Evolutionary conservation across 1,140 invertebrate species (phyloP).

Genomic region (Galendromus occidentalis): DNA sequence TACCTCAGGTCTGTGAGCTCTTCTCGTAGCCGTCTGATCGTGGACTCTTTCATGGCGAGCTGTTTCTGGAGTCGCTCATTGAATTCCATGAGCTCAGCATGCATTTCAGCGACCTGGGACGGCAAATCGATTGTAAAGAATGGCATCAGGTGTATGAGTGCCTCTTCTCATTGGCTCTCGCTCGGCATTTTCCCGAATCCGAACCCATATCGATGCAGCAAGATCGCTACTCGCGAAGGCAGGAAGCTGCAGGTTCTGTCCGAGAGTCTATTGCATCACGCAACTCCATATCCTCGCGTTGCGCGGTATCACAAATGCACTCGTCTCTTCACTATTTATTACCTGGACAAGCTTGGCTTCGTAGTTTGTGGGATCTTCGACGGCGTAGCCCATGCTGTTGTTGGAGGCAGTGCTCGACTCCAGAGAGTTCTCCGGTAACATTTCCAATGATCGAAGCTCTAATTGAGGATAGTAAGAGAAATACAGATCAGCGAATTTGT

Average conservation of each 20-base stretch:
- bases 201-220: too few species aligned
- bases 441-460: conserved; percentile 10
- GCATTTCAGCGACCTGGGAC: conserved; percentile 71
- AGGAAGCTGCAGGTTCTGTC: too few species aligned
- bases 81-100: conserved; percentile 82
- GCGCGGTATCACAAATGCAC: conserved; percentile 4
- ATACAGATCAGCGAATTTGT: too few species aligned
- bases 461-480: background rate
- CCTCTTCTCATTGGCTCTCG: too few species aligned
- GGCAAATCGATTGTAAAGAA: too few species aligned
- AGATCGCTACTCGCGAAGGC: too few species aligned
- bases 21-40: conserved; percentile 39
- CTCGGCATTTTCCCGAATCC: too few species aligned
- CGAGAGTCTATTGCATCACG: too few species aligned
- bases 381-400: conserved; percentile 9
- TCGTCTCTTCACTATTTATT: conserved; percentile 12
- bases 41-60: conserved; percentile 38
- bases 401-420: conserved; percentile 29
- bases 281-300: too few species aligned
- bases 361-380: conserved; percentile 51
- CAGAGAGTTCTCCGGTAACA: conserved; percentile 25
- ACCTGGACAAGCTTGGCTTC: conserved; percentile 72
- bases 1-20: conserved; percentile 44
- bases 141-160: too few species aligned
- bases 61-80: conserved; percentile 45